phyloP scores from a whole-genome alignment of 2,113 vertebrate genomes.

The Neopipo cinnamomea region DNA sequence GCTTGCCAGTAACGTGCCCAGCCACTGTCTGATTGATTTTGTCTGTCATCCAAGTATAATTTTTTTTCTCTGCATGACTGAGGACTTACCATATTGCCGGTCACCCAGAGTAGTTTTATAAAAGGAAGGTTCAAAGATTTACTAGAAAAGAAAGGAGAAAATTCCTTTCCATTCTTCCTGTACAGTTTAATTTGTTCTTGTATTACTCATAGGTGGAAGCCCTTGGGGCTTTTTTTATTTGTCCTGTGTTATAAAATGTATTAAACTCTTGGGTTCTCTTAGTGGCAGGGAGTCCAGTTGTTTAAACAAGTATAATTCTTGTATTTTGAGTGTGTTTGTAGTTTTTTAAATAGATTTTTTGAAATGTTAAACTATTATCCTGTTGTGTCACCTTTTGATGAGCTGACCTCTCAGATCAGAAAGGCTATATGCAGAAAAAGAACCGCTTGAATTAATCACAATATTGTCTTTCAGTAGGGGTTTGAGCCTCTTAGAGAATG shows the following conservation, averaged over 20 bases:
- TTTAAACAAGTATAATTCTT: not conserved
- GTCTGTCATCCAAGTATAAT: not conserved
- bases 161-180: not conserved
- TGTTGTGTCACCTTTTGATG: not conserved
- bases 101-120: not conserved
- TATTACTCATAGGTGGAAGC: not conserved
- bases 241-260: not conserved
- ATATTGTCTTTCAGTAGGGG: not conserved
- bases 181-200: constrained; percentile 45
- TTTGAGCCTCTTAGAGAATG: not conserved
- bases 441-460: not conserved
- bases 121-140: not conserved
- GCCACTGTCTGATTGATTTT: not conserved
- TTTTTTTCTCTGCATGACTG: not conserved
- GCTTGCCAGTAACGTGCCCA: not conserved
- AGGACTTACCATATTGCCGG: not conserved
- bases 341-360: not conserved
- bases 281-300: not conserved
- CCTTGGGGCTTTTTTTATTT: constrained; percentile 7
- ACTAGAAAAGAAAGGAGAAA: not conserved
- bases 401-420: not conserved
- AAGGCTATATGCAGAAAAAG: not conserved
- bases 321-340: not conserved
- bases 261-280: not conserved
- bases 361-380: not conserved